These are phyloP conservation scores for Caracal caracal DNA, from an alignment of 2,113 vertebrate species.

Conservation along the genomic window DNA sequence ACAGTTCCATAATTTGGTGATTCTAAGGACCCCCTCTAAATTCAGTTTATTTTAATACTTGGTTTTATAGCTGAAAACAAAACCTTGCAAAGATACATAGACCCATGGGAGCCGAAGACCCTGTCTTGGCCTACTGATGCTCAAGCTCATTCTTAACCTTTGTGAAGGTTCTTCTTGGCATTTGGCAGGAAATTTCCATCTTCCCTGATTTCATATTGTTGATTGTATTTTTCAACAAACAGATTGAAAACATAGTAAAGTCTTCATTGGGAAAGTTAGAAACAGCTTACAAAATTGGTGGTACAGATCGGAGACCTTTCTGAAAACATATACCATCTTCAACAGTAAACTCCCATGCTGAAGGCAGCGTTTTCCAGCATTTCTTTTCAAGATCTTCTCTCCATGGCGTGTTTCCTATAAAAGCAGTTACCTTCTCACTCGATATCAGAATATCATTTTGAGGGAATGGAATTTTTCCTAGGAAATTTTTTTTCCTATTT, in stretches of 20 bases:
- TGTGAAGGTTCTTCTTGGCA: background rate
- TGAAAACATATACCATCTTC: background rate
- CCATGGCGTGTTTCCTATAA: background rate
- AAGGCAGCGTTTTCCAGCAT: background rate
- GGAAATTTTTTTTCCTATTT: background rate
- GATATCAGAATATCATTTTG: background rate
- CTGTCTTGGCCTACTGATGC: background rate
- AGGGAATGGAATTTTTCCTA: background rate
- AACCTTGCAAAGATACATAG: background rate
- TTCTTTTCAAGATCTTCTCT: background rate
- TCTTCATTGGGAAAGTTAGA: slow-evolving; percentile 18
- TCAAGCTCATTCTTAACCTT: background rate
- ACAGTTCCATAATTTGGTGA: background rate
- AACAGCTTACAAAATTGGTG: background rate
- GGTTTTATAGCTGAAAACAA: background rate
- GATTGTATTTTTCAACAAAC: background rate
- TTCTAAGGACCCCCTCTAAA: background rate
- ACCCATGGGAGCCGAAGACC: background rate
- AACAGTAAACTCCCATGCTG: background rate
- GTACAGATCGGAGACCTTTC: background rate
- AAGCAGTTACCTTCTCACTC: background rate
- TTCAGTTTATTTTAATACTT: background rate
- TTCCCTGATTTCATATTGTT: background rate
- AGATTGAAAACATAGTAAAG: background rate
- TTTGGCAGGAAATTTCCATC: background rate